These are phyloP conservation scores for Bombus balteatus DNA, from an alignment of 1,140 invertebrate species.

Conservation along the genomic window DNA sequence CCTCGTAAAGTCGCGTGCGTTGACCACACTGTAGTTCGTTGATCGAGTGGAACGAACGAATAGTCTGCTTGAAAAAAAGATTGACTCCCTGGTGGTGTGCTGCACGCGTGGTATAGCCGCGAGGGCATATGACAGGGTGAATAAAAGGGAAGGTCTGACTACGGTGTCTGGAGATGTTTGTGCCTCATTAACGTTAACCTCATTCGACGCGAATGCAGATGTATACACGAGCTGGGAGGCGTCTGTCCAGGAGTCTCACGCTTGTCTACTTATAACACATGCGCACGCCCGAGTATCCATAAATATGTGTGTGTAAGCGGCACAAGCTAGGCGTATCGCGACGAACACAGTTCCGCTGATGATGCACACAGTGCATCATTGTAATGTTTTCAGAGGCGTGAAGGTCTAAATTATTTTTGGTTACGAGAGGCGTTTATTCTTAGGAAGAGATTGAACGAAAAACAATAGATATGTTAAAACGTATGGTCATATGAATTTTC, in stretches of 20 bases:
- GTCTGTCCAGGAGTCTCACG: slow-evolving; percentile 59
- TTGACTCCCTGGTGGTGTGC: background rate
- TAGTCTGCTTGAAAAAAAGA: slow-evolving; percentile 11
- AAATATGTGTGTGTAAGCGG: background rate
- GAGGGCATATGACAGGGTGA: slow-evolving; percentile 43
- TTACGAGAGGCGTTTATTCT: no score
- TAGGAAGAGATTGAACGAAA: background rate
- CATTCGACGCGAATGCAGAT: slow-evolving; percentile 68
- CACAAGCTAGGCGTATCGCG: slow-evolving; percentile 7
- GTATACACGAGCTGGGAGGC: slow-evolving; percentile 48
- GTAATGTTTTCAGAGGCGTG: background rate
- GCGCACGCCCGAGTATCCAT: background rate
- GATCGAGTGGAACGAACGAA: slow-evolving; percentile 35
- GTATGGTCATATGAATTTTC: background rate
- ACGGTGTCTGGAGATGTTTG: slow-evolving; percentile 66
- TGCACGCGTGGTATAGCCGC: slow-evolving; percentile 4
- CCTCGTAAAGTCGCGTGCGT: slow-evolving; percentile 9
- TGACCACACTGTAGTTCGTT: slow-evolving; percentile 15
- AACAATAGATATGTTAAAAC: background rate
- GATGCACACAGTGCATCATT: slow-evolving; percentile 17
- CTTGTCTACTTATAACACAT: slow-evolving; percentile 29
- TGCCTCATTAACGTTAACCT: slow-evolving; percentile 72
- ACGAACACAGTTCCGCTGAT: background rate
- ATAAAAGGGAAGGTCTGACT: slow-evolving; percentile 59
- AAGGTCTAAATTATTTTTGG: background rate